Base-by-base conservation (phyloP, 2,888 invertebrate species). In the Druceiella hillmani region DNA sequence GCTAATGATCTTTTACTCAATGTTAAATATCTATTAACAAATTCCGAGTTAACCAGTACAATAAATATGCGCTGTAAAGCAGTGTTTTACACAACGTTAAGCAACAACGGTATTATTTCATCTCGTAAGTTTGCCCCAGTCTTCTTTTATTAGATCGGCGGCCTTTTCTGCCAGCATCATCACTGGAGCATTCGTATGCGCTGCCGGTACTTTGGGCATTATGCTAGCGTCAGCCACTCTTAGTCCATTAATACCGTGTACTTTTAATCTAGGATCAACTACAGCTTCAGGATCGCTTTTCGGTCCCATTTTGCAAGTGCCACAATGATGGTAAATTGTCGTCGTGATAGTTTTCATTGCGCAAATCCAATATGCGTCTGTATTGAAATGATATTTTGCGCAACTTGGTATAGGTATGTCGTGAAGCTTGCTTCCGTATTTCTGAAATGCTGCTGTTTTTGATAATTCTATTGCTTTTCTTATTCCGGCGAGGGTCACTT, bases 281-380 rank as follows among this genome's bases (percentile, higher is more conserved):
- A 41, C 41, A 6, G 26, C 11, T 2, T n/a, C 12, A 3, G 25
- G 4, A 12, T 25, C 25, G 12, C 3, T 25, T 2, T 17, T 13
- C 22, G 36, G 10, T 3, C 37, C 37, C 31, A 37, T 30, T 2
- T 14, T 22, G 10, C 25, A 31, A 3, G 37, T 26, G 3, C 26
- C 16, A 6, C 6, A 13, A 9, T 24, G 17, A 17, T 37, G 31
- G 26, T 31, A 30, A n/a, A 24, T 4, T 1, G 26, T 16, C 17
- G 5, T n/a, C 2, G 20, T n/a, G 29, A 33, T 11, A 17, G 64
- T 64, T 40, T 55, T 62, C 44, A 66, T 62, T 33, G 79, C 77
- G 45, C 88, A 88, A 22, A 70, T 74, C 79, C 83, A 82, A 54
- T 85, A 87, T 3, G 70, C 72, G 51, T 83, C 81, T 1, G 76